Conservation (phyloP, 2,888 invertebrate genomes). For the Argyresthia goedartella region DNA sequence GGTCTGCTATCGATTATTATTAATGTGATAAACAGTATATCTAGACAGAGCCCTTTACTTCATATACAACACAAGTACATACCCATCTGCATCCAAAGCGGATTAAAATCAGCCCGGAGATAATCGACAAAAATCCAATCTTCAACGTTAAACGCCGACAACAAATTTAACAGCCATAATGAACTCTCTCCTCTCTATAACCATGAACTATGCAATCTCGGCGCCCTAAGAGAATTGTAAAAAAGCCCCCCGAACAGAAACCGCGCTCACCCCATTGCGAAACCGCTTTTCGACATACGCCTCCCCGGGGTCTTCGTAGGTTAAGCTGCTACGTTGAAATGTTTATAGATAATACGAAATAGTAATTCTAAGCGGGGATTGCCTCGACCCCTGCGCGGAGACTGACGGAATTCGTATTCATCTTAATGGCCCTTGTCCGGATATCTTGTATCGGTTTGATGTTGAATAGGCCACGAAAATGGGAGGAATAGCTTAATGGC, state of each 20-base stretch:
- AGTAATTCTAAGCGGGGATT: slow-evolving; percentile 47
- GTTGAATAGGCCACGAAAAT: slow-evolving; percentile 36
- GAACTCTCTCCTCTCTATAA: slow-evolving; percentile 36
- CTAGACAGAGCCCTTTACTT: too few species aligned
- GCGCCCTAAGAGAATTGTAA: slow-evolving; percentile 47
- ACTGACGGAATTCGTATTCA: slow-evolving; percentile 54
- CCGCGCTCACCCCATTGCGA: slow-evolving; percentile 32
- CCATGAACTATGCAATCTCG: slow-evolving; percentile 43
- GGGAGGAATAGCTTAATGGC: slow-evolving; percentile 21
- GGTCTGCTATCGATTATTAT: too few species aligned
- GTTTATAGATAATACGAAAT: slow-evolving; percentile 68
- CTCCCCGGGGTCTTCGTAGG: slow-evolving; percentile 60
- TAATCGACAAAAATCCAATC: slow-evolving; percentile 9
- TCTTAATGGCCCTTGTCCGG: slow-evolving; percentile 48
- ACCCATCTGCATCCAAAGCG: too few species aligned
- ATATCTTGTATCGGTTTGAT: slow-evolving; percentile 35
- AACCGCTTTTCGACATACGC: slow-evolving; percentile 51
- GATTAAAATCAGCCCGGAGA: not conserved
- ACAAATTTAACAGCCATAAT: slow-evolving; percentile 51
- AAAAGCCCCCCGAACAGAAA: slow-evolving; percentile 33
- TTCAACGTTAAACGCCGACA: slow-evolving; percentile 34
- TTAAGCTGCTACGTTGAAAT: slow-evolving; percentile 66
- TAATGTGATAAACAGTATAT: too few species aligned
- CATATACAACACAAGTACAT: too few species aligned
- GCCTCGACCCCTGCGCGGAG: slow-evolving; percentile 22